A percentile compares a stretch with the other conserved stretches of the same genome.
Conservation (phyloP, 2,113 vertebrate species). For the Lathamus discolor region DNA sequence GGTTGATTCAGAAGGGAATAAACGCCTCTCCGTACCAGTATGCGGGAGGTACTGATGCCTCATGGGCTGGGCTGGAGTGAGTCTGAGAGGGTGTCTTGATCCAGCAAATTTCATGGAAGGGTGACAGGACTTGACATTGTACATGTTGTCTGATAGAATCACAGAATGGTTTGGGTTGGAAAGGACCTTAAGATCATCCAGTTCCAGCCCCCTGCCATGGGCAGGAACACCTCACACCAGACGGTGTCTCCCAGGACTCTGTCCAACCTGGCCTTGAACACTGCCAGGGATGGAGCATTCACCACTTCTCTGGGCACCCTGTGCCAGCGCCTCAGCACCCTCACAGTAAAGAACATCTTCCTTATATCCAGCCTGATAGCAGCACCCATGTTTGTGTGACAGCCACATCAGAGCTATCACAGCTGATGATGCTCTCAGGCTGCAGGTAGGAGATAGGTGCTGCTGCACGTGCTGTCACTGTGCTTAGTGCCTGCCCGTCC, state of each 20-base stretch:
- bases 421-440: not conserved
- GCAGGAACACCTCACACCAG: not conserved
- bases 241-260: not conserved
- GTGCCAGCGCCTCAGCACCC: not conserved
- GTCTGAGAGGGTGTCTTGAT: not conserved
- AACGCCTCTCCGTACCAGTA: not conserved
- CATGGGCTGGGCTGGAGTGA: not conserved
- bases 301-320: not conserved
- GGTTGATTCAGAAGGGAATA: not conserved
- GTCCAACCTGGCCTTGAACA: not conserved
- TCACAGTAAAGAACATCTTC: not conserved
- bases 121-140: not conserved
- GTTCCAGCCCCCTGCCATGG: not conserved
- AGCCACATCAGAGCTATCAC: not conserved
- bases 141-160: accelerated
- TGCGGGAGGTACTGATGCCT: accelerated
- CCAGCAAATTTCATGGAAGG: not conserved
- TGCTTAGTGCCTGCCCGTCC: not conserved
- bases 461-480: not conserved
- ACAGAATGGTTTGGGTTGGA: not conserved
- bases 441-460: not conserved
- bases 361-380: not conserved
- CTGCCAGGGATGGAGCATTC: not conserved
- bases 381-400: not conserved
- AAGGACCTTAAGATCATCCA: not conserved